Base-by-base conservation (phyloP, 2,113 vertebrate species). In the Oenanthe melanoleuca region DNA sequence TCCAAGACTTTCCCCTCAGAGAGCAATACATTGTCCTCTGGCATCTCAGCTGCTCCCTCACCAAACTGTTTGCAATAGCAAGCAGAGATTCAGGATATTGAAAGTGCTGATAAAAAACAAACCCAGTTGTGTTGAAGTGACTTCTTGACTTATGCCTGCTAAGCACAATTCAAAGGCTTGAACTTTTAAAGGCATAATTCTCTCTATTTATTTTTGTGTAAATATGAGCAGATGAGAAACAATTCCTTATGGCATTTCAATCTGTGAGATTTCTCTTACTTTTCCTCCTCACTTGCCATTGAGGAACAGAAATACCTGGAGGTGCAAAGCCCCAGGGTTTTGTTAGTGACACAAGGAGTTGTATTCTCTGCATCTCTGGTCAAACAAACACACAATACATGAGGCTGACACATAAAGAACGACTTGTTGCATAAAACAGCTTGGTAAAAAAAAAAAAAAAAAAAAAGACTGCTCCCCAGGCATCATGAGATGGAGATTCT, bases 61-160 rank as follows among this genome's bases (percentile, higher is more conserved):
- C 47, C 53, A 63, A 78, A 81, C 72, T 81, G 91, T 73, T 86
- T 93, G 84, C 70, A 94, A 84, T 44, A 81, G 70, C 89, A 93
- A 91, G 65, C 87, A 93, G 92, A 85, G 84, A 91, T 52, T 79
- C 87, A 93, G 93, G 92, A 87, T 95, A 94, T 79, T 89, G 59
- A 40, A 80, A 95, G 45, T 9, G 14, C 85, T 23, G 70, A 79
- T 56, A 79, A 81, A 89, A 96, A 94, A 52, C 84, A 95, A 92
- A 94, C 40, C 11, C 49, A 56, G 40, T 85, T 87, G 53, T 93
- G 40, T 45, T 96, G 73, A 67, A 92, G 84, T 91, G 93, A 96
- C 92, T 96, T 91, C 84, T 89, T 93, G 93, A 91, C 81, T 95
- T 86, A 28, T 87, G 78, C 57, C 81, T 84, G 70, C 74, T 89